Evolutionary conservation across 2,888 invertebrate genomes (phyloP), one percentile per base, ranked within the genome.

Genomic region (Drosophila anomalata): DNA sequence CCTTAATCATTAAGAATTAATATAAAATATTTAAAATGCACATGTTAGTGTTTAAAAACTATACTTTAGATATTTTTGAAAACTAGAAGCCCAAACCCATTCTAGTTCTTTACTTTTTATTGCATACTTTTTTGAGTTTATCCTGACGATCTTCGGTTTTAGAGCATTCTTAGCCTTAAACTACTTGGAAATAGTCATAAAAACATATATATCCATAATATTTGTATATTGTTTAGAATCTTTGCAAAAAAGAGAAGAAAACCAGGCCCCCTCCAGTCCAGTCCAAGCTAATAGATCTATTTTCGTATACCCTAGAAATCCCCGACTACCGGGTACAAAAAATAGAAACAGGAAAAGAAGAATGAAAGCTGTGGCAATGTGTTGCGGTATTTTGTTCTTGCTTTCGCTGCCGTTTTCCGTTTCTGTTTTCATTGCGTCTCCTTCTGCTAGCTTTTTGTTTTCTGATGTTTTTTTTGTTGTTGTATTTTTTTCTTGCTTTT

Each of bases 371-470:
- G 78, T 76, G 75, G 79, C 82, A 85, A 81, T 85, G 82, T 87
- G 82, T 84, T 84, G 85, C 79, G 79, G 87, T 70, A 82, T 77
- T 81, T 75, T 83, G 60, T 74, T 72, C 54, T 78, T 77, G 77
- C 72, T 78, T 85, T 79, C 63, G 59, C 62, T 79, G 74, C 80
- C 72, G 79, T 77, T 76, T 78, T 67, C 52, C 62, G 48, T 79
- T 75, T 50, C 65, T 74, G 56, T 58, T 79, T 60, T 76, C 63
- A 63, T 63, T 59, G 53, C 54, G 72, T 69, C 46, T 70, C 29
- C 42, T 55, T 41, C 41, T 48, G 41, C 41, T 60, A 17, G 48
- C 31, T 48, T 48, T 47, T 60, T 61, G 41, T 48, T 61, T 60
- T 47, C 29, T 48, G 22, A 20, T 42, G 22, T 44, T 22, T 22